Base-by-base conservation (phyloP, 2,113 vertebrate species). In the Numenius arquata region DNA sequence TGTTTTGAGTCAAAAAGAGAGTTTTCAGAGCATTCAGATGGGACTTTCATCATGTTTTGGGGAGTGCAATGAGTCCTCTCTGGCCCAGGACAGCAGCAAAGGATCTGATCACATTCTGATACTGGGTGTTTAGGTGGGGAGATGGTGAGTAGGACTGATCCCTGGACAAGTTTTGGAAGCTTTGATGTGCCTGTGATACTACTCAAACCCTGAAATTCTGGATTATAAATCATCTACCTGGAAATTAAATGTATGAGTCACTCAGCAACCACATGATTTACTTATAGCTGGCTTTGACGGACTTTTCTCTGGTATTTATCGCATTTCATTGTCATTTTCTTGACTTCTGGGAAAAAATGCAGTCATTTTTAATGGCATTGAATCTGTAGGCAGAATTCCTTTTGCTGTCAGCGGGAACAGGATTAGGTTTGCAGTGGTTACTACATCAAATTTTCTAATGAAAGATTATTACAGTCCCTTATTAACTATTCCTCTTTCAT, bases 401-500 rank as follows among this genome's bases (percentile, higher is more conserved):
- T 87, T 84, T 59, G 32, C 73, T 81, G 29, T 62, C 48, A 87
- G 41, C 15, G 18, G 48, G n/a, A 92, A 62, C 17, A 82, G 70
- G 48, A 89, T 92, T 91, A 79, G 23, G 4, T 90, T 95, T 96
- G 38, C 77, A 82, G 59, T 43, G 77, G 94, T 94, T 96, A 88
- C 94, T 88, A 91, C 58, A 76, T 70, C 11, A 92, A 89, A 92
- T 92, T 95, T 93, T 68, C 62, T 90, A 93, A 92, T 95, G 89
- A 92, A 95, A 89, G 73, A 85, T 90, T 97, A 86, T 91, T 93
- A 92, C 50, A 91, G 66, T 82, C 65, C 62, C 66, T 83, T 91
- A 85, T 95, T 89, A 96, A 92, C 59, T 92, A 89, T 91, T 94
- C 74, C 74, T 93, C 88, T 70, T 95, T 94, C 80, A 29, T 79